These are phyloP conservation scores for Parnassius smintheus DNA, from an alignment of 2,888 invertebrate species.

Conservation along the genomic window DNA sequence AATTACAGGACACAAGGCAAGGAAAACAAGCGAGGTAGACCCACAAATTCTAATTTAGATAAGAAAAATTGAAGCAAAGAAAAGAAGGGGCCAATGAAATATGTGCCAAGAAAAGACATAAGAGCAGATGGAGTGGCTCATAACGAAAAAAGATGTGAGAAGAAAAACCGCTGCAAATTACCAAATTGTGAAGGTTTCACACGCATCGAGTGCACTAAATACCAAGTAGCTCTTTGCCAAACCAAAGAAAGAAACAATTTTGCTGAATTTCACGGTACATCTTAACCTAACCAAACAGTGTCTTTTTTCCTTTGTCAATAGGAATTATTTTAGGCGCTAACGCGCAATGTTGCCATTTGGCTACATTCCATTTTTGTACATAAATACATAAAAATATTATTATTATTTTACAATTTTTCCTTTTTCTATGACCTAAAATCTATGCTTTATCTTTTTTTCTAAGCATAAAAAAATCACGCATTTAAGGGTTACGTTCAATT, in stretches of 20 bases:
- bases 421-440: conserved; percentile 16
- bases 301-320: neutral
- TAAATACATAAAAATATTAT: conserved; percentile 21
- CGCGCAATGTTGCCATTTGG: conserved; percentile 28
- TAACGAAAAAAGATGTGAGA: conserved; percentile 33
- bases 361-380: conserved; percentile 30
- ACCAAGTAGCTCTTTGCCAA: conserved; percentile 34
- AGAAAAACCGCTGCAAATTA: conserved; percentile 35
- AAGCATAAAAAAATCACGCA: too few species aligned
- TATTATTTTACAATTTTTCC: conserved; percentile 26
- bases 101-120: conserved; percentile 30
- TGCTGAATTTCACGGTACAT: conserved; percentile 30
- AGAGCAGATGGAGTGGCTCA: conserved; percentile 37
- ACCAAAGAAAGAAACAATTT: conserved; percentile 37
- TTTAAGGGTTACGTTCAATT: too few species aligned
- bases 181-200: conserved; percentile 34
- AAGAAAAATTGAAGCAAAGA: conserved; percentile 33
- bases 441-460: conserved; percentile 5
- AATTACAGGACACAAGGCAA: conserved; percentile 29
- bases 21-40: conserved; percentile 32
- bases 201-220: conserved; percentile 35
- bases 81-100: conserved; percentile 32
- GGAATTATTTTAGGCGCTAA: conserved; percentile 14
- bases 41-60: conserved; percentile 30
- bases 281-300: conserved; percentile 8